phyloP scores from a whole-genome alignment of 2,797 vertebrate species.

The Spondyliosoma cantharus region DNA sequence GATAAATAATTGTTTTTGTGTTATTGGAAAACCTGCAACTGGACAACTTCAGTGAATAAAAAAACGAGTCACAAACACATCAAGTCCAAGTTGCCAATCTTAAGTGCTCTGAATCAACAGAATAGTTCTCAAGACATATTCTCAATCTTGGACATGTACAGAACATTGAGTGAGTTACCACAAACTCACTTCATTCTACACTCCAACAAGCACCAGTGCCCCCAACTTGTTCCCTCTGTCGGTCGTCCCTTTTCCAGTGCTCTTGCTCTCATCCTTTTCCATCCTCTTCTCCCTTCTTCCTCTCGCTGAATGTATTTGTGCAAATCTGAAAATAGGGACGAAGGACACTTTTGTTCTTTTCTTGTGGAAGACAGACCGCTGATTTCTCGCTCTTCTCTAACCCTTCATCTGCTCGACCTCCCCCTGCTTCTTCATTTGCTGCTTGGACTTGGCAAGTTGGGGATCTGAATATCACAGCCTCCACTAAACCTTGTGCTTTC shows the following conservation, averaged over 20 bases:
- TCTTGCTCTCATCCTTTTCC: slow-evolving; percentile 79
- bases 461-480: slow-evolving; percentile 66
- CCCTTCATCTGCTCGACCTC: slow-evolving; percentile 75
- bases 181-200: slow-evolving; percentile 48
- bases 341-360: slow-evolving; percentile 73
- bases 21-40: slow-evolving; percentile 40
- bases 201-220: slow-evolving; percentile 69
- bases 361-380: slow-evolving; percentile 68
- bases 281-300: slow-evolving; percentile 64
- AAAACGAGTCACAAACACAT: slow-evolving; percentile 28
- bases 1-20: slow-evolving; percentile 35
- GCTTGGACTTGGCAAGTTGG: slow-evolving; percentile 79
- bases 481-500: slow-evolving; percentile 72
- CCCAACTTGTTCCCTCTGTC: slow-evolving; percentile 79
- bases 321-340: slow-evolving; percentile 73
- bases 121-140: slow-evolving; percentile 56
- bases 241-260: slow-evolving; percentile 73
- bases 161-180: slow-evolving; percentile 50
- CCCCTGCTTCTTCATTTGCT: slow-evolving; percentile 79
- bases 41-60: slow-evolving; percentile 39
- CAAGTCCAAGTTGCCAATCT: slow-evolving; percentile 43
- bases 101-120: slow-evolving; percentile 44
- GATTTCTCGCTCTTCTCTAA: slow-evolving; percentile 71
- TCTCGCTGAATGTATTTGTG: slow-evolving; percentile 84
- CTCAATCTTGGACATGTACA: slow-evolving; percentile 41